Evolutionary conservation across 2,113 vertebrate genomes (phyloP).

Genomic region (Dicaeum eximium): DNA sequence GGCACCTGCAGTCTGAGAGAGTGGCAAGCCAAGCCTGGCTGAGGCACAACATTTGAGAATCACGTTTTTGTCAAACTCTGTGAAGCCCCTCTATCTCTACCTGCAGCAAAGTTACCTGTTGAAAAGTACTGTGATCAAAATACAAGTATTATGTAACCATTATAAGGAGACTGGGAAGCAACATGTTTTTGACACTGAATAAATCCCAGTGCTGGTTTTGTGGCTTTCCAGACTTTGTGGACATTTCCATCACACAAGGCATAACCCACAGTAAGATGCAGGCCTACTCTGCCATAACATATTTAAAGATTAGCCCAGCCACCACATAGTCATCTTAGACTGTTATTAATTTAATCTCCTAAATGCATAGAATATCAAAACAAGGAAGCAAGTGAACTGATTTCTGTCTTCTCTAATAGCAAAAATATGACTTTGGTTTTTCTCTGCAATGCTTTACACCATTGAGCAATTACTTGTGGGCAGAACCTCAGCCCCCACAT

Average conservation of each 20-base stretch:
- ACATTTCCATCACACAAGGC: neutral
- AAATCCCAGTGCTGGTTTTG: neutral
- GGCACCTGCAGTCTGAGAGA: neutral
- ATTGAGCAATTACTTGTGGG: conserved; percentile 66
- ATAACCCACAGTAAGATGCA: conserved; percentile 60
- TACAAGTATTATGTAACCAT: neutral
- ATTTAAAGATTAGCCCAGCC: conserved; percentile 64
- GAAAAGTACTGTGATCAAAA: neutral
- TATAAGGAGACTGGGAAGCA: neutral
- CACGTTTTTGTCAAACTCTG: neutral
- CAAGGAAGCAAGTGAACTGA: conserved; percentile 63
- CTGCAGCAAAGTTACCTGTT: neutral
- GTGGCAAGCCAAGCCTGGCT: neutral
- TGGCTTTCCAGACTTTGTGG: conserved; percentile 15
- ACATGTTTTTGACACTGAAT: neutral
- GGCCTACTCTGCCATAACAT: conserved; percentile 56
- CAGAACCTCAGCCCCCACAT: conserved; percentile 40
- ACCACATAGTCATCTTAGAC: conserved; percentile 60
- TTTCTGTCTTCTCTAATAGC: conserved; percentile 62
- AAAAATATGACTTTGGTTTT: conserved; percentile 64
- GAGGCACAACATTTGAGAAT: neutral
- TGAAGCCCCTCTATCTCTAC: neutral
- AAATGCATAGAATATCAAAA: conserved; percentile 65
- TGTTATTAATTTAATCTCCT: conserved; percentile 74
- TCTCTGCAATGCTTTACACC: conserved; percentile 37